These are phyloP conservation scores for Lipotes vexillifer DNA, from an alignment of 2,113 vertebrate genomes.

Conservation along the genomic window DNA sequence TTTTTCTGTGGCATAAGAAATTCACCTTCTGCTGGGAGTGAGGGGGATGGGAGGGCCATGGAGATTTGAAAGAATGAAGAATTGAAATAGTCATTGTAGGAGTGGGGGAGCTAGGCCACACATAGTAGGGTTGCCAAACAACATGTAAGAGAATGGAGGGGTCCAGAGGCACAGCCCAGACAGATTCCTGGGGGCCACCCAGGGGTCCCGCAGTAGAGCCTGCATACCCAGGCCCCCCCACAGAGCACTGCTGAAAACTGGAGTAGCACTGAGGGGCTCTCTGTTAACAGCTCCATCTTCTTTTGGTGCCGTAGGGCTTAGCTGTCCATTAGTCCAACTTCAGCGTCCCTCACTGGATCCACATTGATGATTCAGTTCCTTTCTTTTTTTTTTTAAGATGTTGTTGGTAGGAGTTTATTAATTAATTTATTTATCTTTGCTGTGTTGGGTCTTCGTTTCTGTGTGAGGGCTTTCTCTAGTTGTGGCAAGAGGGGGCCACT, in stretches of 20 bases:
- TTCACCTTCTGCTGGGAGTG: not conserved
- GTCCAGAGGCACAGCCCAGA: not conserved
- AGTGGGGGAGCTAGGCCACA: not conserved
- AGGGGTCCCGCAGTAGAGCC: rapidly evolving
- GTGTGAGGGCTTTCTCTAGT: too few relatives aligned
- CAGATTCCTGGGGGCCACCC: not conserved
- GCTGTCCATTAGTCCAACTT: rapidly evolving
- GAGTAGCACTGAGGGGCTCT: not conserved
- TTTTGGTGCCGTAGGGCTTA: not conserved
- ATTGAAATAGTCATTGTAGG: not conserved
- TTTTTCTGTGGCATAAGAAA: not conserved
- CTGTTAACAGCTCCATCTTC: not conserved
- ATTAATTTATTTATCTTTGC: too few relatives aligned
- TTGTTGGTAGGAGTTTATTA: too few relatives aligned
- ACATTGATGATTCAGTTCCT: rapidly evolving
- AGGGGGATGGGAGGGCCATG: not conserved
- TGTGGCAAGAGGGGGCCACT: too few relatives aligned
- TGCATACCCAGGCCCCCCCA: not conserved
- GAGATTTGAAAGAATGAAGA: not conserved
- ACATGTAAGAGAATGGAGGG: not conserved
- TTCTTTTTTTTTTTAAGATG: not conserved
- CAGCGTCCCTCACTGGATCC: not conserved
- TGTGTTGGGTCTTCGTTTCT: too few relatives aligned
- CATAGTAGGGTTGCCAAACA: not conserved
- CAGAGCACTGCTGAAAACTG: not conserved